A percentile compares a stretch with the other conserved stretches of the same genome.
Conservation (phyloP, 1,140 invertebrate species). For the Zaprionus kolodkinae region DNA sequence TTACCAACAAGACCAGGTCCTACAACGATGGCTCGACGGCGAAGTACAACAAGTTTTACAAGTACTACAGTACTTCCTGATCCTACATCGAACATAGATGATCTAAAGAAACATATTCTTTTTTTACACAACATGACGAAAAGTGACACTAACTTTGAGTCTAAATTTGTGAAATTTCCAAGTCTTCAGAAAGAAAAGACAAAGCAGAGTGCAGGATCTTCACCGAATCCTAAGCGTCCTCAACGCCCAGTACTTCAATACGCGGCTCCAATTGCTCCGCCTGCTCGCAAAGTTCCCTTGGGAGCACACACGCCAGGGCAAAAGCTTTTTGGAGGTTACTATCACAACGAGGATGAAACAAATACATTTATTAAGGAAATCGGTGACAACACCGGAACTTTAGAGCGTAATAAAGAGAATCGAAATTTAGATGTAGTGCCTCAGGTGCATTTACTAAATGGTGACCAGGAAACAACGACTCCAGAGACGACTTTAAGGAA, state of each 20-base stretch:
- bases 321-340: conserved; percentile 68
- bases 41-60: conserved; percentile 38
- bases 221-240: conserved; percentile 53
- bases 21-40: conserved; percentile 26
- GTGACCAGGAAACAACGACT: conserved; percentile 46
- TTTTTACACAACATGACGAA: conserved; percentile 83
- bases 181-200: conserved; percentile 72
- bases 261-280: conserved; percentile 71
- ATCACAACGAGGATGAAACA: conserved; percentile 60
- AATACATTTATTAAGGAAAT: conserved; percentile 47
- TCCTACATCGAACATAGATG: conserved; percentile 74
- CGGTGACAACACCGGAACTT: conserved; percentile 18
- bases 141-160: conserved; percentile 78
- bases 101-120: conserved; percentile 81
- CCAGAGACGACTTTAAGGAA: conserved; percentile 22
- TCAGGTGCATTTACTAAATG: conserved; percentile 73
- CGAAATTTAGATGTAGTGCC: conserved; percentile 60
- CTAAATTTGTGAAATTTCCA: conserved; percentile 83
- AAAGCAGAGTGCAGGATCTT: conserved; percentile 40
- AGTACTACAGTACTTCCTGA: conserved; percentile 47
- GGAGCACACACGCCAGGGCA: conserved; percentile 47
- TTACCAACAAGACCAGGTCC: conserved; percentile 28
- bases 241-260: conserved; percentile 70
- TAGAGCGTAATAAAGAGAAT: conserved; percentile 29
- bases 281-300: conserved; percentile 57